A percentile compares a stretch with the other conserved stretches of the same genome.
phyloP scores from a whole-genome alignment of 2,113 vertebrate species.

The Artemisiospiza belli region DNA sequence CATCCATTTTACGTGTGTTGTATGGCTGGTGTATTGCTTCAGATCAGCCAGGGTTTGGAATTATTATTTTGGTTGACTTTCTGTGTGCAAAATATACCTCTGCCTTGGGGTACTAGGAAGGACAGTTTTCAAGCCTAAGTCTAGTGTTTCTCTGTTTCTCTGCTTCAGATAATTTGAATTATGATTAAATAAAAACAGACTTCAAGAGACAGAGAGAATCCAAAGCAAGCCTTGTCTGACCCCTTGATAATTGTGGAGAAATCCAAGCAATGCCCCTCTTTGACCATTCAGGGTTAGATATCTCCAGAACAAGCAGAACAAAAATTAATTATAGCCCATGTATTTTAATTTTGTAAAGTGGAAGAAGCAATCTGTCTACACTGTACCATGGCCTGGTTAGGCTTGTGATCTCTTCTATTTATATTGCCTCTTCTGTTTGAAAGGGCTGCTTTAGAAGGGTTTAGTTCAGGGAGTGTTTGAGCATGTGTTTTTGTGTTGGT shows the following conservation, averaged over 20 bases:
- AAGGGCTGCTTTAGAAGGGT: not conserved
- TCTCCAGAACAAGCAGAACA: not conserved
- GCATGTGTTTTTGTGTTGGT: not conserved
- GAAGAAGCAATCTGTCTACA: not conserved
- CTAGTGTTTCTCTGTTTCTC: not conserved
- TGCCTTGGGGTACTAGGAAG: not conserved
- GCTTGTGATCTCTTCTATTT: not conserved
- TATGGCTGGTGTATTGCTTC: not conserved
- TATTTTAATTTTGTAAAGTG: constrained; percentile 4
- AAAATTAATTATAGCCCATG: not conserved
- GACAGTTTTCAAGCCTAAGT: not conserved
- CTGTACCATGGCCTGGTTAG: not conserved
- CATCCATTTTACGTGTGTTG: not conserved
- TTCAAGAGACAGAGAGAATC: not conserved
- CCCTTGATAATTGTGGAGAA: not conserved
- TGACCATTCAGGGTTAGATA: not conserved
- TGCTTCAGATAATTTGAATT: not conserved
- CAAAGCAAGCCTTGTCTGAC: not conserved
- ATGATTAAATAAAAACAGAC: not conserved
- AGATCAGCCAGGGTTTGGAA: not conserved
- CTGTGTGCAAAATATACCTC: not conserved
- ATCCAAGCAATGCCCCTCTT: not conserved
- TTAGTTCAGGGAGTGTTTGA: not conserved
- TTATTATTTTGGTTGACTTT: not conserved
- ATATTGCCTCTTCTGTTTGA: not conserved